Evolutionary conservation across 2,888 invertebrate species (phyloP).

Genomic region (Acronicta alni): DNA sequence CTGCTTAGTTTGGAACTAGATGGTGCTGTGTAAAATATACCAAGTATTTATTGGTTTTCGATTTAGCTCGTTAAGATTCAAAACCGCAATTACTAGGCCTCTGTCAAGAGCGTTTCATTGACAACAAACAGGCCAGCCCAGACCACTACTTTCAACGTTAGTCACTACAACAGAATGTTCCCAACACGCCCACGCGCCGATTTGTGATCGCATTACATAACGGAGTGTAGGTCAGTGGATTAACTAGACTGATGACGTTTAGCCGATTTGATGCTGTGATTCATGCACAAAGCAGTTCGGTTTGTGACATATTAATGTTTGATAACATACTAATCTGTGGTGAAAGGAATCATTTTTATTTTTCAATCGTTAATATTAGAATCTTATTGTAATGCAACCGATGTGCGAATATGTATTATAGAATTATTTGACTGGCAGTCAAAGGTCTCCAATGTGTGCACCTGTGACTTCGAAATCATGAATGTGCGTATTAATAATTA

Average conservation of each 20-base stretch:
- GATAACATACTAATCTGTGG: not conserved
- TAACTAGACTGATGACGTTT: constrained; percentile 52
- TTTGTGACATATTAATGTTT: constrained; percentile 24
- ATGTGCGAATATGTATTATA: too few relatives aligned
- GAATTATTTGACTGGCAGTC: too few relatives aligned
- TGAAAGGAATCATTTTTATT: too few relatives aligned
- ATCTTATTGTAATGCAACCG: too few relatives aligned
- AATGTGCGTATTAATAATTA: too few relatives aligned
- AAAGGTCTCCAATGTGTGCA: too few relatives aligned
- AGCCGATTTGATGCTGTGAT: constrained; percentile 30
- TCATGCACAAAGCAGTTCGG: constrained; percentile 30
- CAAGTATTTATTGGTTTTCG: too few relatives aligned
- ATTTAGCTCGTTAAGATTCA: constrained; percentile 29
- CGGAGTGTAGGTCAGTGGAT: constrained; percentile 51
- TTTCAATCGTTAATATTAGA: too few relatives aligned
- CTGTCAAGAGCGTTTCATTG: constrained; percentile 49
- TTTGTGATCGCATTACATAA: constrained; percentile 45
- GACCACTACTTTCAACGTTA: constrained; percentile 47
- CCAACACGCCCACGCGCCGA: constrained; percentile 45
- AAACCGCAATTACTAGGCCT: constrained; percentile 33
- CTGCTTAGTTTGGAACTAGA: too few relatives aligned
- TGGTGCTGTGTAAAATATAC: too few relatives aligned
- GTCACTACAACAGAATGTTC: constrained; percentile 51
- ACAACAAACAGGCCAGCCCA: constrained; percentile 31
- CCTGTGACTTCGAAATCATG: too few relatives aligned